A percentile compares a stretch with the other conserved stretches of the same genome.
These are phyloP conservation scores for Stomatorhinus walkeri DNA, from an alignment of 2,797 vertebrate genomes.

Conservation along the genomic window DNA sequence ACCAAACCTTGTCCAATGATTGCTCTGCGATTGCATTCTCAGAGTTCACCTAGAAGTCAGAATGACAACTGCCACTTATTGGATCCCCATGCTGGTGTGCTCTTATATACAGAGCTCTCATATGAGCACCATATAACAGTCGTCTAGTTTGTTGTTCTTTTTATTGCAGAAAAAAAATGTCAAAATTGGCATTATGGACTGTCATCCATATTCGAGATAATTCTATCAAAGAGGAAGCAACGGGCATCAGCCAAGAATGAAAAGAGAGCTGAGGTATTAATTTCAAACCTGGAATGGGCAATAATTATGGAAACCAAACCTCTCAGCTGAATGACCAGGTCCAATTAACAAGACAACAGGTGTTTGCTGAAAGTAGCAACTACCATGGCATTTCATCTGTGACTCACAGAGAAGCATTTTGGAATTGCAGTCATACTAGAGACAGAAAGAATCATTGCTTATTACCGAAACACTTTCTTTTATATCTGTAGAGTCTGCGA, in stretches of 20 bases:
- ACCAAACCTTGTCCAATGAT: slow-evolving; percentile 50
- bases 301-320: not conserved
- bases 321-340: not conserved
- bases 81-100: not conserved
- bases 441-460: not conserved
- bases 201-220: not conserved
- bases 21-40: slow-evolving; percentile 57
- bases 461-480: not conserved
- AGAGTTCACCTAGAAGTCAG: slow-evolving; percentile 49
- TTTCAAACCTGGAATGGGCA: not conserved
- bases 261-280: not conserved
- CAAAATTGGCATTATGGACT: not conserved
- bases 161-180: not conserved
- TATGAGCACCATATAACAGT: not conserved
- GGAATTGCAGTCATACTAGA: not conserved
- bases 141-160: not conserved
- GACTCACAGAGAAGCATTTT: not conserved
- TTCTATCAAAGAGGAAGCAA: not conserved
- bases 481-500: not conserved
- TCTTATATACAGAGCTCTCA: not conserved
- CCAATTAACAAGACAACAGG: not conserved
- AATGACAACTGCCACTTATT: not conserved
- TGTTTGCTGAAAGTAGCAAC: not conserved
- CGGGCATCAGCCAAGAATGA: not conserved
- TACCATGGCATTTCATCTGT: not conserved